Base-by-base conservation (phyloP, 2,113 vertebrate species). In the Onychorhynchus coronatus region DNA sequence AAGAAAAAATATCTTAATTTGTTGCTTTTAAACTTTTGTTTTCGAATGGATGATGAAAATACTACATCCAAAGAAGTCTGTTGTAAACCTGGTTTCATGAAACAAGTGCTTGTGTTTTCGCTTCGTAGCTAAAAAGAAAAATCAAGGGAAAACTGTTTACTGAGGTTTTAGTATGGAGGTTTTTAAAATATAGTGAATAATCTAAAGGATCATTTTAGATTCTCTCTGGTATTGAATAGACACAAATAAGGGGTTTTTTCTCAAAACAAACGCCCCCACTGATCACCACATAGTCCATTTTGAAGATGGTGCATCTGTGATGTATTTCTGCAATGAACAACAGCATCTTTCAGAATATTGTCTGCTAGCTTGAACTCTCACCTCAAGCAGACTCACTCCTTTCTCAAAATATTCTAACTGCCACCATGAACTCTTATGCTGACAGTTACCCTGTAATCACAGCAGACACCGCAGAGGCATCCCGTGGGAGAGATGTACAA, bases 61-160 rank as follows among this genome's bases (percentile, higher is more conserved):
- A 23, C 11, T 73, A 5, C 44, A 61, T 67, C 17, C 20, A 27
- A 77, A 75, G 35, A 61, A 77, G 30, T 62, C 47, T 76, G 6
- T 86, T 80, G 3, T 58, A 76, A 89, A 52, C 15, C 53, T 90
- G 56, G 6, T 85, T 84, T 76, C 62, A 24, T 85, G 41, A 72
- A 92, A 65, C 17, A 70, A 65, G 39, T 75, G 19, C 22, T 81
- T 75, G 58, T 42, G 9, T 90, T 97, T 92, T 92, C 80, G 39
- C 49, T 78, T 81, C 33, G 19, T 59, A 78, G 14, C 21, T 37
- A 2, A 78, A 73, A 83, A 63, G 49, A n/a, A 82, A 89, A 73
- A 16, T 7, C 10, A 22, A 87, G 75, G 37, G 25, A 78, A 90
- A 85, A 52, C 25, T 19, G 18, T 87, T 90, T 59, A 33, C 28